Percentiles rank a stretch among this genome's conserved stretches.
These are phyloP conservation scores for Cuniculus paca DNA, from an alignment of 2,797 vertebrate species.

Conservation along the genomic window DNA sequence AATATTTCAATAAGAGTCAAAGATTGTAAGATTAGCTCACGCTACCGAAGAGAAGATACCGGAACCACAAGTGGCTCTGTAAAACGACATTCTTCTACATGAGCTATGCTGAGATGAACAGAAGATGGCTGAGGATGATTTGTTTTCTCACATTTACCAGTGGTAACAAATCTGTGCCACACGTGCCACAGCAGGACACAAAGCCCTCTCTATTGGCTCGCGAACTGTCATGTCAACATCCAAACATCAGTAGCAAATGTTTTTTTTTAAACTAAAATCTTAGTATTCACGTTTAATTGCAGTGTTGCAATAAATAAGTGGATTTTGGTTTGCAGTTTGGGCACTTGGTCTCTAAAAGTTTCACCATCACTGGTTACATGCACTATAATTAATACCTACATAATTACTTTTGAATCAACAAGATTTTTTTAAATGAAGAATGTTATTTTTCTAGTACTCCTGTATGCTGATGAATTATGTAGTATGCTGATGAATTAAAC, in stretches of 20 bases:
- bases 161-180: neutral
- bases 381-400: neutral
- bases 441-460: neutral
- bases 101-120: neutral
- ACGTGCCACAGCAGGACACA: neutral
- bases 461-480: no score
- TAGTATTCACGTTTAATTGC: neutral
- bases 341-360: neutral
- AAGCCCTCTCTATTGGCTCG: neutral
- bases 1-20: neutral
- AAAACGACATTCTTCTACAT: neutral
- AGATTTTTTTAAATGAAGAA: neutral
- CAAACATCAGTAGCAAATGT: neutral
- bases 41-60: neutral
- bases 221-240: neutral
- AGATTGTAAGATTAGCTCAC: neutral
- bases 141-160: neutral
- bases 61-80: neutral
- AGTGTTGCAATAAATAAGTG: neutral
- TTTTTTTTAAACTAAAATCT: neutral
- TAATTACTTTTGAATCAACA: constrained; percentile 34
- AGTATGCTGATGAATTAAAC: neutral
- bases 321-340: neutral
- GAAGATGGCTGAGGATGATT: neutral
- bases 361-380: neutral